These are phyloP conservation scores for Tetramorium parvispinum DNA, from an alignment of 1,140 invertebrate species.

Conservation along the genomic window DNA sequence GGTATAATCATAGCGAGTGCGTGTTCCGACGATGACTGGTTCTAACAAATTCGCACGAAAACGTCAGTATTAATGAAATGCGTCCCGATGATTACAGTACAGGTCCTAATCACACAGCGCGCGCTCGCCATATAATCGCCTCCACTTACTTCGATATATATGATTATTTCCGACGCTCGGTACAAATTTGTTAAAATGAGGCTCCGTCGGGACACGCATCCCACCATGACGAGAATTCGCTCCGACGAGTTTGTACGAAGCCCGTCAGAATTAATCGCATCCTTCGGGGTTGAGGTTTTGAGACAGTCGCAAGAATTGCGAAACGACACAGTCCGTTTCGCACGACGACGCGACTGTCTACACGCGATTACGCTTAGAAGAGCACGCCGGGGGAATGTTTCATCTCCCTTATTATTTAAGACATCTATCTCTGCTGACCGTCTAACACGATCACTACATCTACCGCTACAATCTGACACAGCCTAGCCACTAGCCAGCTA, in stretches of 20 bases:
- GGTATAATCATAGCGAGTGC: conserved; percentile 38
- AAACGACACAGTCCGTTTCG: neutral
- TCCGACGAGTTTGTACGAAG: neutral
- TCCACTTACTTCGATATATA: conserved; percentile 46
- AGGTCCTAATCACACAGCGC: conserved; percentile 32
- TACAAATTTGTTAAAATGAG: conserved; percentile 54
- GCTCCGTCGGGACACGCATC: conserved; percentile 20
- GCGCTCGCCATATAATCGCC: conserved; percentile 31
- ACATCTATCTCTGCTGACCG: conserved; percentile 47
- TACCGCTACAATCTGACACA: conserved; percentile 29
- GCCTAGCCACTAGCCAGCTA: conserved; percentile 14
- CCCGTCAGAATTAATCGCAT: conserved; percentile 30
- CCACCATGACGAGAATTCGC: conserved; percentile 1
- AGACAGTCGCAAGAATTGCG: conserved; percentile 8
- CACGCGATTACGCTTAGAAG: neutral
- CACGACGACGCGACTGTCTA: neutral
- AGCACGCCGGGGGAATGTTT: neutral
- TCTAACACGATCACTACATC: conserved; percentile 30
- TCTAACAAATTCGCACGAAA: conserved; percentile 54
- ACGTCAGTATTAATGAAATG: conserved; percentile 54
- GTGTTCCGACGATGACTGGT: conserved; percentile 24
- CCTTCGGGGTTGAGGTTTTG: neutral
- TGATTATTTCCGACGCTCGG: conserved; percentile 48
- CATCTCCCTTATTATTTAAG: conserved; percentile 11
- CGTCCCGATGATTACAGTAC: conserved; percentile 41